Conservation (phyloP, 2,888 invertebrate genomes). For the Dasysyrphus tricinctus region DNA sequence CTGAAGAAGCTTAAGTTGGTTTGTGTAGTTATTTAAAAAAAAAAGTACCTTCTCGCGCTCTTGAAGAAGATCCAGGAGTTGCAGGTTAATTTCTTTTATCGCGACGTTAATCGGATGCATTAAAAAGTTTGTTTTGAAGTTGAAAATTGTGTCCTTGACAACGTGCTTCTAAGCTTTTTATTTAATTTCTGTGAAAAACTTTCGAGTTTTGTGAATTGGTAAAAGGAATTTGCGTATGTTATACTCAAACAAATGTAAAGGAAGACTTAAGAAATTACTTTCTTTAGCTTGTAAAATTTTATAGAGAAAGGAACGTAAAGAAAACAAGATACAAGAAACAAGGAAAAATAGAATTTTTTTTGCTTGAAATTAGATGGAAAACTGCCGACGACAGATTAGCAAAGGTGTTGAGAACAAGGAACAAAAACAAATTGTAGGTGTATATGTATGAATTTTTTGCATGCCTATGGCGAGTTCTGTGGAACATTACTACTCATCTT, state of each 20-base stretch:
- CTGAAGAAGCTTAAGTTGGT: constrained; percentile 11
- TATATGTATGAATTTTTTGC: no score
- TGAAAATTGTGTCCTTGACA: background rate
- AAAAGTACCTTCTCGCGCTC: background rate
- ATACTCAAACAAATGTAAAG: background rate
- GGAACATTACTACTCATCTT: no score
- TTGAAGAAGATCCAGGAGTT: constrained; percentile 56
- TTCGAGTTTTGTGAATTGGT: background rate
- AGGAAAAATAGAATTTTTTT: no score
- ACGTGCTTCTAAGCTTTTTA: background rate
- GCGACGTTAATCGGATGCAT: constrained; percentile 54
- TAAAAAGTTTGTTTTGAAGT: constrained; percentile 41
- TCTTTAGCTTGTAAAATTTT: no score
- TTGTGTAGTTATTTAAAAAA: constrained; percentile 22
- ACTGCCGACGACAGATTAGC: no score
- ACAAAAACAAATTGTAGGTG: no score
- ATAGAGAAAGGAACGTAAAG: no score
- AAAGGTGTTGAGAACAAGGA: no score
- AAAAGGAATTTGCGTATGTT: background rate
- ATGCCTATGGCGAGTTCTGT: no score
- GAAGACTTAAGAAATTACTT: no score
- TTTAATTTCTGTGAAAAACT: background rate
- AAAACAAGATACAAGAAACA: no score
- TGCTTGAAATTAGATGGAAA: no score
- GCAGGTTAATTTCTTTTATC: constrained; percentile 66